Conservation (phyloP, 2,113 vertebrate genomes). For the Fukomys damarensis region DNA sequence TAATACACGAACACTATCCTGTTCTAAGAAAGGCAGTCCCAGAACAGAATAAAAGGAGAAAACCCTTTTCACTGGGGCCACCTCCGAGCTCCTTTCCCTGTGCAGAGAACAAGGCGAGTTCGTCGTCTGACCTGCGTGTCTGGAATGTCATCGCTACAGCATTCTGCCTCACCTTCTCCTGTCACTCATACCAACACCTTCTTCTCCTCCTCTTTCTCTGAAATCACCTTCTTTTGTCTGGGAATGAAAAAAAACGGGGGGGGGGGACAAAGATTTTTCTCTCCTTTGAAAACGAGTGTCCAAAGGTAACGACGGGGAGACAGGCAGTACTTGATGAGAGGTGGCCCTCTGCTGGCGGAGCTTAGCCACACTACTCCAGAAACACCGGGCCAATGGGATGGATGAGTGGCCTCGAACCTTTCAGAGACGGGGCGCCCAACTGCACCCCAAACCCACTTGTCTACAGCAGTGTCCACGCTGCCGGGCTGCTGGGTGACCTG, state of each 20-base stretch:
- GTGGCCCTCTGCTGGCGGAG: conserved; percentile 59
- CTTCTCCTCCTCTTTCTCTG: neutral
- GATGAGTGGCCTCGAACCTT: neutral
- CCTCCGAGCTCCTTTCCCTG: neutral
- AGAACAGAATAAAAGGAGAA: conserved; percentile 16
- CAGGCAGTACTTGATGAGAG: neutral
- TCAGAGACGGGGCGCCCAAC: neutral
- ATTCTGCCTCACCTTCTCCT: neutral
- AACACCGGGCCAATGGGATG: neutral
- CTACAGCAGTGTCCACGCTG: neutral
- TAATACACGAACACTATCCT: neutral
- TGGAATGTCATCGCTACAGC: neutral
- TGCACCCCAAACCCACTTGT: neutral
- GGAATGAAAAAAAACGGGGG: neutral
- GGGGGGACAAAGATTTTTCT: neutral
- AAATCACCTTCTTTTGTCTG: conserved; percentile 16
- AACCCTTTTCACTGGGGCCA: neutral
- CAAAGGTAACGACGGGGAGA: neutral
- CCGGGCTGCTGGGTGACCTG: neutral
- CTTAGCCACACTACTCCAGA: neutral
- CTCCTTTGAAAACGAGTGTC: neutral
- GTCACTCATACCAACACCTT: neutral
- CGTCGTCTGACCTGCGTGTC: neutral
- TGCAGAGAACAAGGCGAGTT: neutral
- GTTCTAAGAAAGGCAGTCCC: conserved; percentile 19